These are phyloP conservation scores for Trileptium ribeirensis DNA, from an alignment of 2,888 invertebrate species.

Conservation along the genomic window DNA sequence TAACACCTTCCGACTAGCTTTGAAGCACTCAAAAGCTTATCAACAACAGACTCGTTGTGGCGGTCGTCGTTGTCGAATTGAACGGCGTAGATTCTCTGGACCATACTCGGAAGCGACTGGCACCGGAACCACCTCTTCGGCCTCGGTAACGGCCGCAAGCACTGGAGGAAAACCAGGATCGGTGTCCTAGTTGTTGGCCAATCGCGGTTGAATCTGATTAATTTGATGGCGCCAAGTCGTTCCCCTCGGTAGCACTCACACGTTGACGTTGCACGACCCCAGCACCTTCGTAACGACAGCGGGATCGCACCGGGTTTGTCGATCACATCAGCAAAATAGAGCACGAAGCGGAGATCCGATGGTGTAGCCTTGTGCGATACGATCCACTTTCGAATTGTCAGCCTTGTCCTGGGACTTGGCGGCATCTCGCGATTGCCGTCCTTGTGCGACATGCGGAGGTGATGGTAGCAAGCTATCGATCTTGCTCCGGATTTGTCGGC, in stretches of 20 bases:
- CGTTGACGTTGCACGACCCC: slow-evolving; percentile 15
- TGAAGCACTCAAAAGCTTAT: no score
- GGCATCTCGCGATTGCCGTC: slow-evolving; percentile 18
- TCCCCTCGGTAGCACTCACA: slow-evolving; percentile 12
- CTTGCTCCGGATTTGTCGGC: slow-evolving; percentile 19
- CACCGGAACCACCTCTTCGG: neutral
- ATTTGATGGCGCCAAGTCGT: slow-evolving; percentile 21
- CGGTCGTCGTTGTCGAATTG: neutral
- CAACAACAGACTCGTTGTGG: neutral
- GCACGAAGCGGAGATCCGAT: neutral
- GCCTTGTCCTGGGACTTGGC: no score
- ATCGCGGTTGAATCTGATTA: slow-evolving; percentile 24
- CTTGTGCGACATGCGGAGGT: slow-evolving; percentile 20
- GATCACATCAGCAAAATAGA: slow-evolving; percentile 11
- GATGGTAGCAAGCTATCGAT: slow-evolving; percentile 2
- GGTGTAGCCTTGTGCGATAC: neutral
- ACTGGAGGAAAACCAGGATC: neutral
- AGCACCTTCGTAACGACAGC: slow-evolving; percentile 19
- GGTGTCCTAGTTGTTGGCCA: neutral
- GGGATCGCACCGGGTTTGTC: slow-evolving; percentile 22
- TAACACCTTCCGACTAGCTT: neutral
- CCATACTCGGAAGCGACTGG: neutral
- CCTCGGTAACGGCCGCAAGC: neutral
- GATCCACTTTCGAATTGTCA: no score
- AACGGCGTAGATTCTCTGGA: neutral